Evolutionary conservation across 2,113 vertebrate genomes (phyloP).

Genomic region (Clupea harengus): DNA sequence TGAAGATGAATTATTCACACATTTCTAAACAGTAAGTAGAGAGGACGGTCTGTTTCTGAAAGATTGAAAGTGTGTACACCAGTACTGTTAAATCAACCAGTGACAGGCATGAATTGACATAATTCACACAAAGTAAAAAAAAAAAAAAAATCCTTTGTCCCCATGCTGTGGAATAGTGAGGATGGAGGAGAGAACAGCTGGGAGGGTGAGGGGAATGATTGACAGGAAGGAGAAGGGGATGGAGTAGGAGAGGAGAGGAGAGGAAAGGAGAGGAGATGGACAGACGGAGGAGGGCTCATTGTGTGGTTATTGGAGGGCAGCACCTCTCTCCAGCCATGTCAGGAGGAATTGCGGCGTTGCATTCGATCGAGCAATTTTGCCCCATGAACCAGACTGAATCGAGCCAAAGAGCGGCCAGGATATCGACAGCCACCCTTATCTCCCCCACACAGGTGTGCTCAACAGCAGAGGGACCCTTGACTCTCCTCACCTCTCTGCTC

Average conservation of each 20-base stretch:
- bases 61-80: neutral
- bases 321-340: constrained; percentile 9
- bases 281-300: neutral
- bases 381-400: neutral
- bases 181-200: neutral
- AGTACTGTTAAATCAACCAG: neutral
- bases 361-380: neutral
- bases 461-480: neutral
- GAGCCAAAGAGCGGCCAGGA: neutral
- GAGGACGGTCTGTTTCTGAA: neutral
- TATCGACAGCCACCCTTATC: constrained; percentile 2
- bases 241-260: neutral
- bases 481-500: neutral
- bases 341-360: neutral
- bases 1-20: neutral
- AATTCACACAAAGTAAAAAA: neutral
- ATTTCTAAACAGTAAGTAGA: neutral
- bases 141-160: neutral
- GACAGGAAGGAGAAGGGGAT: neutral
- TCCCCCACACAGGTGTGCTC: neutral
- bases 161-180: neutral
- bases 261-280: neutral
- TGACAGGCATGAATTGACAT: neutral
- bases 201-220: neutral
- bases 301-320: constrained; percentile 15